Percentiles rank a stretch among this genome's conserved stretches.
phyloP scores from a whole-genome alignment of 2,797 vertebrate species.

The Sparus aurata region DNA sequence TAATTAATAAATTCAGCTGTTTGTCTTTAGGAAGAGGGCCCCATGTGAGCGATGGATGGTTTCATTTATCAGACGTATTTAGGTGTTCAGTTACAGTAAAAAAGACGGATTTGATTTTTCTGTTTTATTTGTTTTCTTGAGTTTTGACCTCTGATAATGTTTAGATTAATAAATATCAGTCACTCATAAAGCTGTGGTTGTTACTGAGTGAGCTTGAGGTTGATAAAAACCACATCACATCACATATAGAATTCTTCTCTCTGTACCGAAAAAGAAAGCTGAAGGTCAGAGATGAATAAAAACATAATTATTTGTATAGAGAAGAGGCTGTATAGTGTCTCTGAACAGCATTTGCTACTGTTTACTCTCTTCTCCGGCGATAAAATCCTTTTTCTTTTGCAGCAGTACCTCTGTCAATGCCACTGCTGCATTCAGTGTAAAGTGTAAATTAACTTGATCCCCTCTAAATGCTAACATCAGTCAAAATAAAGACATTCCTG shows the following conservation, averaged over 20 bases:
- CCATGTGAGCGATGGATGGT: too few relatives aligned
- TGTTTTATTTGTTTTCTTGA: too few relatives aligned
- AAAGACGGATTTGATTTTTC: background rate
- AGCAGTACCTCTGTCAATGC: conserved; percentile 5
- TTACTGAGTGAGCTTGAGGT: background rate
- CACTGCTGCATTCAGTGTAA: conserved; percentile 4
- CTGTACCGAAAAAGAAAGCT: background rate
- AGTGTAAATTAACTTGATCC: conserved; percentile 7
- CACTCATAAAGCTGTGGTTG: background rate
- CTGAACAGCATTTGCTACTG: background rate
- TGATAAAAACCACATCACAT: background rate
- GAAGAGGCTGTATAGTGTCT: background rate
- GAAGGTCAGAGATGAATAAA: background rate
- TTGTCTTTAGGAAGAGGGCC: too few relatives aligned
- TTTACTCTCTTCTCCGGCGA: conserved; percentile 28
- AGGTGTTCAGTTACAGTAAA: too few relatives aligned
- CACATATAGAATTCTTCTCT: background rate
- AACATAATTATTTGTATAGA: background rate
- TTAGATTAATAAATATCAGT: background rate
- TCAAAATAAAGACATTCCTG: background rate
- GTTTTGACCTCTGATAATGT: background rate
- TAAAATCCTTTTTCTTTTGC: conserved; percentile 37
- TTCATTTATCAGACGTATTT: background rate
- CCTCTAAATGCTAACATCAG: background rate
- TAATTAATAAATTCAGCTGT: too few relatives aligned